Conservation (phyloP, 2,888 invertebrate genomes). For the Acholoe squamosa region DNA sequence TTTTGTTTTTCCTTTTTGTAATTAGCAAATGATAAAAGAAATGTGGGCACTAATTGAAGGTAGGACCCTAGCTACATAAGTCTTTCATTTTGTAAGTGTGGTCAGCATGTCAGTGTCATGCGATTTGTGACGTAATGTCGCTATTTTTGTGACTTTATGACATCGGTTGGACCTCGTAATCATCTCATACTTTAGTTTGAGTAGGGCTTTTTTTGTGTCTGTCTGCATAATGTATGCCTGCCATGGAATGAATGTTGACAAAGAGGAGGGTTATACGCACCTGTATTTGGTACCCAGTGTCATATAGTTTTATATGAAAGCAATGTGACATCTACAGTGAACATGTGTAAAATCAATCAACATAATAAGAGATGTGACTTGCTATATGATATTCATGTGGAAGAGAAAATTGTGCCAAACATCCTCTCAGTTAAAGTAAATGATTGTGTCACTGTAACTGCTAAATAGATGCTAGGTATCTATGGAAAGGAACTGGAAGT, state of each 20-base stretch:
- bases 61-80: slow-evolving; percentile 48
- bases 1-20: neutral
- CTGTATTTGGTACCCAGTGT: too few relatives aligned
- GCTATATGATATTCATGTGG: too few relatives aligned
- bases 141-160: neutral
- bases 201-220: slow-evolving; percentile 43
- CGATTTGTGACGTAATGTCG: neutral
- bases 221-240: slow-evolving; percentile 26
- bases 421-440: neutral
- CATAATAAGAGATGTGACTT: too few relatives aligned
- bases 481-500: too few relatives aligned
- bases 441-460: neutral
- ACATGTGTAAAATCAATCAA: too few relatives aligned
- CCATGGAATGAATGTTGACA: neutral
- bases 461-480: too few relatives aligned
- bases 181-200: slow-evolving; percentile 12
- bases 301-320: too few relatives aligned
- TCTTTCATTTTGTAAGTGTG: slow-evolving; percentile 52
- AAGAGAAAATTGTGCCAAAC: neutral
- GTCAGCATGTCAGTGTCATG: neutral
- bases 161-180: neutral
- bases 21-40: neutral
- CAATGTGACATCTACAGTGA: too few relatives aligned
- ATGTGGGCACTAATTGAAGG: neutral
- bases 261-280: too few relatives aligned